Conservation (phyloP, 2,113 vertebrate genomes). For the Fukomys damarensis region DNA sequence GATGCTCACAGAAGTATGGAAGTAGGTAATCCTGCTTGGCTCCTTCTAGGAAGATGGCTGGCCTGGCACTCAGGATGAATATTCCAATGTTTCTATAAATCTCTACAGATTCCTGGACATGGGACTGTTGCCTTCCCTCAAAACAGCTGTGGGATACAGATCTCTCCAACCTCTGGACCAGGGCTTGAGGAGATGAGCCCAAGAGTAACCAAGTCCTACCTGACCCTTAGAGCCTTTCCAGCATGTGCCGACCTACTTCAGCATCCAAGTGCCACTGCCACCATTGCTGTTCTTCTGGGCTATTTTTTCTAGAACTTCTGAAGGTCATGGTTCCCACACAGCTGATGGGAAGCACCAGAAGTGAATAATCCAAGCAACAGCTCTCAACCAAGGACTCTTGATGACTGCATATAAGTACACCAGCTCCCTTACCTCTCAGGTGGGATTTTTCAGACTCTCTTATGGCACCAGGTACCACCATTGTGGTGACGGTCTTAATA, state of each 20-base stretch:
- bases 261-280: not conserved
- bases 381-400: not conserved
- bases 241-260: not conserved
- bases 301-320: not conserved
- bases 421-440: not conserved
- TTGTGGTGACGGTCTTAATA: not conserved
- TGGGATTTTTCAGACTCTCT: not conserved
- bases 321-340: not conserved
- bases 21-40: not conserved
- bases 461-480: not conserved
- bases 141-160: not conserved
- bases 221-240: not conserved
- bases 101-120: too few relatives aligned
- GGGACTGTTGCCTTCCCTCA: not conserved
- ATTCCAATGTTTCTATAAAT: not conserved
- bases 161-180: not conserved
- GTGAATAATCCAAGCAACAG: too few relatives aligned
- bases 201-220: not conserved
- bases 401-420: fast-evolving
- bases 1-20: too few relatives aligned
- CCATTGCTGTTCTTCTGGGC: fast-evolving
- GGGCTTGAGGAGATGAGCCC: not conserved
- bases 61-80: not conserved
- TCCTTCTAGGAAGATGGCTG: not conserved
- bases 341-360: not conserved